Evolutionary conservation across 2,888 invertebrate species (phyloP).

Genomic region (Cerastis rubricosa): DNA sequence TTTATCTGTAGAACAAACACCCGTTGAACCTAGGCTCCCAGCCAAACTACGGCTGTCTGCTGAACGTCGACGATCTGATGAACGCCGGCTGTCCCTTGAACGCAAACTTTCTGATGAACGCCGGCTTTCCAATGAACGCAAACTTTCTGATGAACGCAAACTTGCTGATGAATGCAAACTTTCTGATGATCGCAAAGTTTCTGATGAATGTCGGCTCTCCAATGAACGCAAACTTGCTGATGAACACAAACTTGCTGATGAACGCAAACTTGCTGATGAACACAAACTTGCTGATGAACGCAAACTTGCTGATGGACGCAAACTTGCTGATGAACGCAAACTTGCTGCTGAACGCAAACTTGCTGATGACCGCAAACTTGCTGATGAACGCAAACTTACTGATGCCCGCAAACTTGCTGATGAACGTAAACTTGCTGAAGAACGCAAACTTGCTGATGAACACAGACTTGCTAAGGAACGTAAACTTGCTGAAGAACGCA

Average conservation of each 20-base stretch:
- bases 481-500: background rate
- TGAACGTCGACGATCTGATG: constrained; percentile 18
- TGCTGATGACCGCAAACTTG: background rate
- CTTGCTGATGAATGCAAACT: background rate
- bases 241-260: background rate
- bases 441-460: background rate
- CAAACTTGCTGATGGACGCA: background rate
- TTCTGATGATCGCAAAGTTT: background rate
- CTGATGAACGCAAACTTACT: background rate
- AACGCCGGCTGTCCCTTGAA: constrained; percentile 6
- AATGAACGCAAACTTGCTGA: background rate
- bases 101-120: background rate
- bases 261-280: background rate
- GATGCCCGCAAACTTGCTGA: background rate
- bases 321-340: background rate
- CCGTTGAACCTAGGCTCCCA: constrained; percentile 16
- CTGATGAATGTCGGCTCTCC: background rate
- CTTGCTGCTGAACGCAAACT: background rate
- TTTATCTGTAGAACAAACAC: constrained; percentile 27
- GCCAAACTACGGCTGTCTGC: constrained; percentile 3
- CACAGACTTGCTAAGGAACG: background rate
- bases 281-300: background rate
- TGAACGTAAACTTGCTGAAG: background rate
- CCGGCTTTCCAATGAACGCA: background rate
- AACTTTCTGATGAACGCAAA: background rate